Conservation (phyloP, 2,113 vertebrate species). For the Hiodon alosoides region DNA sequence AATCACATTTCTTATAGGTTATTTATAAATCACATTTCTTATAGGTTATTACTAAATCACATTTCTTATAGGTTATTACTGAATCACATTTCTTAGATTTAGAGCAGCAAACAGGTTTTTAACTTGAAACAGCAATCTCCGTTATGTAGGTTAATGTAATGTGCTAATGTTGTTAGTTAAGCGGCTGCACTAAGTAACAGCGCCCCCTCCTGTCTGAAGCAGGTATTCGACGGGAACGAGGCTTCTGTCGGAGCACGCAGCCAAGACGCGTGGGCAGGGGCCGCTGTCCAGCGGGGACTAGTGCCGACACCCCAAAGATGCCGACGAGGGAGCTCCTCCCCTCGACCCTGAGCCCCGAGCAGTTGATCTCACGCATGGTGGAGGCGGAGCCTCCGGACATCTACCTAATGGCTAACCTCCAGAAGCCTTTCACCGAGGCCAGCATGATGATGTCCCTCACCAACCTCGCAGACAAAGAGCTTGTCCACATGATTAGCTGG, state of each 20-base stretch:
- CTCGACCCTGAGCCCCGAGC: conserved; percentile 66
- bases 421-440: conserved; percentile 79
- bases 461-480: conserved; percentile 88
- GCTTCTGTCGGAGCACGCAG: conserved; percentile 42
- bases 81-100: no score
- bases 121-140: no score
- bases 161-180: no score
- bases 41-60: no score
- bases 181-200: background rate
- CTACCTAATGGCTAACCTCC: conserved; percentile 76
- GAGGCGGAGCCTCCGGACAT: conserved; percentile 89
- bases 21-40: no score
- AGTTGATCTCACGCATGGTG: conserved; percentile 77
- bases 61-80: no score
- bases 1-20: no score
- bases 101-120: no score
- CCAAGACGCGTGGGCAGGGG: conserved; percentile 63
- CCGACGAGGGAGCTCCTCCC: conserved; percentile 49
- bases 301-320: conserved; percentile 39
- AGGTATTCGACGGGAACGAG: conserved; percentile 64
- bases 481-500: conserved; percentile 97
- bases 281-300: conserved; percentile 53
- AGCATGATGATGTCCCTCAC: conserved; percentile 95
- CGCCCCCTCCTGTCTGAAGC: background rate
- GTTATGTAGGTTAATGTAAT: no score